phyloP scores from a whole-genome alignment of 1,140 invertebrate genomes.

The Doryteuthis pealeii region DNA sequence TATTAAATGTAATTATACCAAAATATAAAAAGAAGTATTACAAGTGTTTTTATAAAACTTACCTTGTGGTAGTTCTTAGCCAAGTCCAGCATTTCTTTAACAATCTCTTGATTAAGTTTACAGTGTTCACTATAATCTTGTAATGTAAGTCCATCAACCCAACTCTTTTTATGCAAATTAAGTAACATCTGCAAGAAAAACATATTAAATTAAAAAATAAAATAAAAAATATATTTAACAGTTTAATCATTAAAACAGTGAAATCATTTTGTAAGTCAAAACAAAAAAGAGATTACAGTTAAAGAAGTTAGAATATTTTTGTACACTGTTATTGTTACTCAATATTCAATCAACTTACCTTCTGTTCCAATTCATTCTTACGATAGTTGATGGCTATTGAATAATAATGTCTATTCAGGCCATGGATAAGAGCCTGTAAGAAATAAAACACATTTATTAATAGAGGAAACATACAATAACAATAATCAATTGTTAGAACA shows the following conservation, averaged over 20 bases:
- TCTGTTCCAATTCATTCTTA: constrained; percentile 98
- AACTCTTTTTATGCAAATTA: constrained; percentile 98
- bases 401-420: constrained; percentile 98
- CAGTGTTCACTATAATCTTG: constrained; percentile 95
- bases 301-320: not conserved
- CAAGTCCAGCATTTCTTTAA: constrained; percentile 94
- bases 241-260: no score
- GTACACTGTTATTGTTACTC: no score
- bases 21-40: no score
- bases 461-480: no score
- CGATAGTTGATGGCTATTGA: constrained; percentile 99
- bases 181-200: constrained; percentile 79
- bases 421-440: constrained; percentile 92
- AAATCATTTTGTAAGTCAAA: no score
- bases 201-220: no score
- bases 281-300: not conserved
- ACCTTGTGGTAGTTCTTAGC: constrained; percentile 99
- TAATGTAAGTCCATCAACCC: constrained; percentile 97
- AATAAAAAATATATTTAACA: not conserved
- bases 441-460: no score
- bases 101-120: constrained; percentile 80
- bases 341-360: constrained; percentile 51
- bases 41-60: constrained; percentile 20
- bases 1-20: not conserved
- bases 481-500: no score